Conservation (phyloP, 2,797 vertebrate genomes). For the Alosa sapidissima region DNA sequence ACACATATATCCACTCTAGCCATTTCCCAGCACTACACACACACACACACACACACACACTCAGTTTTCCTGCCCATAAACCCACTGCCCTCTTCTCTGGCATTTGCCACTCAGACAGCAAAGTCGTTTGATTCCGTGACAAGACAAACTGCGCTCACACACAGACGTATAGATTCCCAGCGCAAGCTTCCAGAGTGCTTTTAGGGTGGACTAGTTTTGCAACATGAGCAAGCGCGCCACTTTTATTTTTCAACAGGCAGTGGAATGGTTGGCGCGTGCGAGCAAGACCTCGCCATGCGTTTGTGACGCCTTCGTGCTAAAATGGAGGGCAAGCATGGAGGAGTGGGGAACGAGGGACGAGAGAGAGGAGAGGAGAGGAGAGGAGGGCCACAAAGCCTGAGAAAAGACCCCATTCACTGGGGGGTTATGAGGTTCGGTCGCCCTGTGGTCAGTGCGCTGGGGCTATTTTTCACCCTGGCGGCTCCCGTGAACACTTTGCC, state of each 20-base stretch:
- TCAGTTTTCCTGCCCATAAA: constrained; percentile 22
- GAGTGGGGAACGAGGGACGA: neutral
- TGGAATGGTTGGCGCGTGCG: neutral
- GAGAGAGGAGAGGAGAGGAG: neutral
- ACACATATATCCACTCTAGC: constrained; percentile 32
- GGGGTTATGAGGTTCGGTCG: neutral
- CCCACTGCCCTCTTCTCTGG: neutral
- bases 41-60: constrained; percentile 55
- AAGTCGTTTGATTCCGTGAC: constrained; percentile 16
- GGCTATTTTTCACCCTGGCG: constrained; percentile 21
- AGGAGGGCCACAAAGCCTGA: neutral
- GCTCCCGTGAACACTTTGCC: neutral
- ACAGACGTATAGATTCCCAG: constrained; percentile 11
- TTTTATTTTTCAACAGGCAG: neutral
- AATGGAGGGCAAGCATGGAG: neutral
- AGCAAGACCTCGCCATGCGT: neutral
- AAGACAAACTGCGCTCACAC: neutral
- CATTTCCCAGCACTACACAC: constrained; percentile 23
- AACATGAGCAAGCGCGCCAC: neutral
- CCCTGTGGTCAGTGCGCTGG: neutral
- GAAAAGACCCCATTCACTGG: neutral
- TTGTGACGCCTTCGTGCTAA: neutral
- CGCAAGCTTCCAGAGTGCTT: neutral
- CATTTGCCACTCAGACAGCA: constrained; percentile 50
- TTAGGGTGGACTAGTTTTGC: neutral